These are phyloP conservation scores for Brachionus rotundiformis DNA, from an alignment of 1,140 invertebrate species.

Conservation along the genomic window DNA sequence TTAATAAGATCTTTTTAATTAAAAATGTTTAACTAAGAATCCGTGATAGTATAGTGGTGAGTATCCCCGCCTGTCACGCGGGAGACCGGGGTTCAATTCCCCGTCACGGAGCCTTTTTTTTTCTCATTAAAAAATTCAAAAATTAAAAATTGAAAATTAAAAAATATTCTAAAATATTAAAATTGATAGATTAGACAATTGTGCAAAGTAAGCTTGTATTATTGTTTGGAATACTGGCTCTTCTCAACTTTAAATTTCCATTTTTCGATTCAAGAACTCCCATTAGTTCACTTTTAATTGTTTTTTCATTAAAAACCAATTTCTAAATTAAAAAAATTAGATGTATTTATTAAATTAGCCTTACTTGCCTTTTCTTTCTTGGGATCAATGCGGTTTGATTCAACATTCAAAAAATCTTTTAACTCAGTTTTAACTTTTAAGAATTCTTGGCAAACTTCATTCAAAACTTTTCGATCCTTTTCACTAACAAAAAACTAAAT, in stretches of 20 bases:
- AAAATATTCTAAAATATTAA: too few species aligned
- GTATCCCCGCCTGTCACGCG: neutral
- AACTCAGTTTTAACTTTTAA: neutral
- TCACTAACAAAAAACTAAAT: neutral
- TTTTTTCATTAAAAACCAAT: slow-evolving; percentile 15
- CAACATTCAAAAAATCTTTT: neutral
- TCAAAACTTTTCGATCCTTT: slow-evolving; percentile 20
- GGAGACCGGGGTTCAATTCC: neutral
- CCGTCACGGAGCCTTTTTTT: neutral
- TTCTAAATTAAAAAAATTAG: neutral
- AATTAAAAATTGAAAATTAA: too few species aligned
- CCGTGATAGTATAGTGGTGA: neutral
- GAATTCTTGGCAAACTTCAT: slow-evolving; percentile 17
- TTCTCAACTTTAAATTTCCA: slow-evolving; percentile 4
- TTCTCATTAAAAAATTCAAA: too few species aligned
- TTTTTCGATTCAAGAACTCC: slow-evolving; percentile 25
- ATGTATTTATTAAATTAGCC: neutral
- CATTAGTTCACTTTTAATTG: slow-evolving; percentile 3
- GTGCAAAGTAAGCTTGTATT: neutral
- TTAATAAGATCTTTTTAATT: neutral
- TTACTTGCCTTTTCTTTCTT: slow-evolving; percentile 23
- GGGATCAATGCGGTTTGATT: slow-evolving; percentile 4
- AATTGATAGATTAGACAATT: slow-evolving; percentile 28
- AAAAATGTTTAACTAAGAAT: too few species aligned
- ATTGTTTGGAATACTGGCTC: neutral